phyloP scores from a whole-genome alignment of 2,888 invertebrate species.

The Autographa pulchrina region DNA sequence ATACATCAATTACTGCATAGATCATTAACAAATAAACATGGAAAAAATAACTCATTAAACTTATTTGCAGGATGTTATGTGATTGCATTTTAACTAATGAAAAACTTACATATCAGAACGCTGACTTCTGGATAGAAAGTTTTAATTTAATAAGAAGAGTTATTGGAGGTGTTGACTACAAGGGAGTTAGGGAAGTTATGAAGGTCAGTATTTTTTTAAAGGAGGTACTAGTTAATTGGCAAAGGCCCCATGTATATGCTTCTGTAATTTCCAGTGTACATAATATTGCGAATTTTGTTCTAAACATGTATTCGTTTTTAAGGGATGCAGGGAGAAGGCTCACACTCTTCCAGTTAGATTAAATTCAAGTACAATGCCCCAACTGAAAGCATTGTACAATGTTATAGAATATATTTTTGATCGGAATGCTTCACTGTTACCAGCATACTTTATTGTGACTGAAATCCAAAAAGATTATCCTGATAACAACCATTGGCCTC shows the following conservation, averaged over 20 bases:
- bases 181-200: constrained; percentile 98
- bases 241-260: no score
- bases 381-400: constrained; percentile 94
- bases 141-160: constrained; percentile 95
- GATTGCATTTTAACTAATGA: constrained; percentile 96
- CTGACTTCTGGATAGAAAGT: constrained; percentile 97
- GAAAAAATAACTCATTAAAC: constrained; percentile 8
- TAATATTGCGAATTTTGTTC: not conserved
- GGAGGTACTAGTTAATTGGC: no score
- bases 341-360: constrained; percentile 94
- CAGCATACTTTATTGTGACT: constrained; percentile 98
- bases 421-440: constrained; percentile 96
- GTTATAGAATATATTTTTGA: constrained; percentile 97
- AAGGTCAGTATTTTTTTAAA: constrained; percentile 88
- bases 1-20: not conserved
- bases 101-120: constrained; percentile 94
- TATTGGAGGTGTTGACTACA: constrained; percentile 98
- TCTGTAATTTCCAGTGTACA: no score
- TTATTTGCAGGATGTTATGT: constrained; percentile 92
- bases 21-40: not conserved
- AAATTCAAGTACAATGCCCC: constrained; percentile 94
- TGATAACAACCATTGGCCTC: constrained; percentile 95
- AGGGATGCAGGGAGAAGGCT: constrained; percentile 97
- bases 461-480: constrained; percentile 97
- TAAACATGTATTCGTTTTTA: constrained; percentile 53